Conservation (phyloP, 2,113 vertebrate genomes). For the Zonotrichia leucophrys region DNA sequence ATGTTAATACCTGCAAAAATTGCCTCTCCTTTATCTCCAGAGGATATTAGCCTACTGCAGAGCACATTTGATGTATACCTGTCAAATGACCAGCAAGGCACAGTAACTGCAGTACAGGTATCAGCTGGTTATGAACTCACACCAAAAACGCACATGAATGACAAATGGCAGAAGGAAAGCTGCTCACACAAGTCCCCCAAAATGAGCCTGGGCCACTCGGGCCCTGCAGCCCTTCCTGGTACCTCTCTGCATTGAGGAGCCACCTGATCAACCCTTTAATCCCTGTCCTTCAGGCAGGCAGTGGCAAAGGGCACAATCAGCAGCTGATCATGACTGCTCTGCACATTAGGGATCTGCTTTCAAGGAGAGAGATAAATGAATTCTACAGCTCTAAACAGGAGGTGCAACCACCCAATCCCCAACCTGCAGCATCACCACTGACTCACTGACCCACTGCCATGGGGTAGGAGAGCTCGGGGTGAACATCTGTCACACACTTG, state of each 20-base stretch:
- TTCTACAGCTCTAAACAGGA: not conserved
- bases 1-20: not conserved
- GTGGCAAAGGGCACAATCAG: not conserved
- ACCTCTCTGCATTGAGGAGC: rapidly evolving
- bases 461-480: not conserved
- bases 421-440: not conserved
- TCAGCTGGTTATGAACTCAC: slow-evolving; percentile 19
- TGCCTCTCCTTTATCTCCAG: not conserved
- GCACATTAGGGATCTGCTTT: rapidly evolving
- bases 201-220: not conserved
- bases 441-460: not conserved
- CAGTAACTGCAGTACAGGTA: not conserved
- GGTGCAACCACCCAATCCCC: not conserved
- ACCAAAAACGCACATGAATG: slow-evolving; percentile 17
- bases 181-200: not conserved
- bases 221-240: not conserved
- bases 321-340: not conserved
- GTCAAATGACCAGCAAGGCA: not conserved
- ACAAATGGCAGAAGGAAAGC: not conserved
- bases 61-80: not conserved
- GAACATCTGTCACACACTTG: not conserved
- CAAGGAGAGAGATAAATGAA: not conserved
- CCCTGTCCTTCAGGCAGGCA: not conserved
- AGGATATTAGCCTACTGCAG: not conserved
- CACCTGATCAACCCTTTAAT: not conserved